Evolutionary conservation across 1,140 invertebrate species (phyloP).

Genomic region (Episyrphus balteatus): DNA sequence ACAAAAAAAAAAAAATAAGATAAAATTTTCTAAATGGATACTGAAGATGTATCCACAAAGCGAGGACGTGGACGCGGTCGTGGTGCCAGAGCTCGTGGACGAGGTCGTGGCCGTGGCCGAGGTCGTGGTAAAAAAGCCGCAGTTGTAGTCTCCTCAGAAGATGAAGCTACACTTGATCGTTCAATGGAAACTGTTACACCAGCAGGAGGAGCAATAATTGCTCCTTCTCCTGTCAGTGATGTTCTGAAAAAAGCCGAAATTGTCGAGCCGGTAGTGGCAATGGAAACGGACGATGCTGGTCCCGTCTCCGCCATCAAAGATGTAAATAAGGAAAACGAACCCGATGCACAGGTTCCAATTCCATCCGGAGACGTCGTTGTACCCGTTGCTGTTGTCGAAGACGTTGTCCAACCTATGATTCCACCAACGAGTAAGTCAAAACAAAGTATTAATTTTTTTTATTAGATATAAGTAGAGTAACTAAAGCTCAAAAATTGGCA

Average conservation of each 20-base stretch:
- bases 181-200: slow-evolving; percentile 15
- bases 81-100: slow-evolving; percentile 43
- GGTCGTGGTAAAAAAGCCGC: slow-evolving; percentile 61
- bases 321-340: slow-evolving; percentile 18
- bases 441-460: neutral
- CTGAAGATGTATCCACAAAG: slow-evolving; percentile 40
- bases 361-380: slow-evolving; percentile 11
- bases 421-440: neutral
- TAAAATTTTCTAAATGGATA: slow-evolving; percentile 16
- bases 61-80: slow-evolving; percentile 47
- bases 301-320: slow-evolving; percentile 16
- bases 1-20: no score
- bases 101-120: slow-evolving; percentile 55
- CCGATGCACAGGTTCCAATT: slow-evolving; percentile 19
- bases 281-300: slow-evolving; percentile 18
- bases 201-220: slow-evolving; percentile 16
- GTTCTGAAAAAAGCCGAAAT: slow-evolving; percentile 18
- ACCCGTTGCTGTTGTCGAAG: slow-evolving; percentile 9
- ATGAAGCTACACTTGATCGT: slow-evolving; percentile 51
- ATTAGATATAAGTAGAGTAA: neutral
- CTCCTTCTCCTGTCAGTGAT: slow-evolving; percentile 4
- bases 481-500: no score
- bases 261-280: slow-evolving; percentile 24
- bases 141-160: slow-evolving; percentile 62
- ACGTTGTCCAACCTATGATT: slow-evolving; percentile 11